Percentiles rank a stretch among this genome's conserved stretches.
Evolutionary conservation across 1,140 invertebrate genomes (phyloP).

Genomic region (Latrodectus geometricus): DNA sequence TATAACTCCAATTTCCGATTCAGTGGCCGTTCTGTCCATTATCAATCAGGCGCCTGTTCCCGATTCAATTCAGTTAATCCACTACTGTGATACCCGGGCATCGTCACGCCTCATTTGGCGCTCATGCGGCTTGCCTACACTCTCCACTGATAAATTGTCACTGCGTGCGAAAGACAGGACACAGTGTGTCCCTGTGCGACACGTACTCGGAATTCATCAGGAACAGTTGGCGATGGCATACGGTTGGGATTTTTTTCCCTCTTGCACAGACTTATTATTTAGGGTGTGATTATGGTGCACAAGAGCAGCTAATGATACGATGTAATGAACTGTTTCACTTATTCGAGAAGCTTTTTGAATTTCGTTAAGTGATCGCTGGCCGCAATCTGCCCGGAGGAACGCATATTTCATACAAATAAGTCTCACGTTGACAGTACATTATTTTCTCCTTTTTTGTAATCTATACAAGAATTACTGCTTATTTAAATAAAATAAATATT

Average conservation of each 20-base stretch:
- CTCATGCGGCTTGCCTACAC: no score
- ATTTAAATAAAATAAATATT: no score
- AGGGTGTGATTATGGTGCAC: conserved; percentile 32
- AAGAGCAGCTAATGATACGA: conserved; percentile 35
- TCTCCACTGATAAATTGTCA: conserved; percentile 43
- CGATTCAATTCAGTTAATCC: conserved; percentile 50
- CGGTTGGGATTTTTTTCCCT: background rate
- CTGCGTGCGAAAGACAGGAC: conserved; percentile 13
- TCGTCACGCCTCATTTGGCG: conserved; percentile 34
- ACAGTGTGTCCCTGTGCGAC: background rate
- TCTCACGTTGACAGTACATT: background rate
- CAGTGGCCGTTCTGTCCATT: conserved; percentile 13
- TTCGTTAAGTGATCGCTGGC: background rate
- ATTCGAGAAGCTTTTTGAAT: background rate
- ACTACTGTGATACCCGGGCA: conserved; percentile 39
- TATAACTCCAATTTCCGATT: conserved; percentile 56
- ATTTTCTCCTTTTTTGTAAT: background rate
- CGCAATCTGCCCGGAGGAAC: no score
- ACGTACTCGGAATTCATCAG: conserved; percentile 47
- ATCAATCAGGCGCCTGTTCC: conserved; percentile 29
- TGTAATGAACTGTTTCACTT: conserved; percentile 16
- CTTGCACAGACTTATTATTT: background rate
- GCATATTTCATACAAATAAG: background rate
- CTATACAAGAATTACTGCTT: no score
- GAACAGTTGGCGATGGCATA: conserved; percentile 1